Evolutionary conservation across 1,140 invertebrate genomes (phyloP).

Genomic region (Leucophenga varia): DNA sequence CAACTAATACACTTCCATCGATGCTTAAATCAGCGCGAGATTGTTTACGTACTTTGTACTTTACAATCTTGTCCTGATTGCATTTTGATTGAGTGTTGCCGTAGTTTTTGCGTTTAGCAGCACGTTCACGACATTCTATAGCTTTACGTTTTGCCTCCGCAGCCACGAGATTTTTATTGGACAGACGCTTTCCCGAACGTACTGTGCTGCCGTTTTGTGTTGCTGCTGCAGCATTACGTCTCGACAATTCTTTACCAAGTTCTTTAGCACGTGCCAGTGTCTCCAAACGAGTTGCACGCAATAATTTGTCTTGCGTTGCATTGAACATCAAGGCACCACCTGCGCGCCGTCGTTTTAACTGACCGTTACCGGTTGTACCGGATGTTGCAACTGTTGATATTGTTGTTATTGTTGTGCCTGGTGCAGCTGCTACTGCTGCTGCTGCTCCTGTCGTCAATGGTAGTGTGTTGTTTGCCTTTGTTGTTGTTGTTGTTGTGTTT

Average conservation of each 20-base stretch:
- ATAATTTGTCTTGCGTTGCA: slow-evolving; percentile 15
- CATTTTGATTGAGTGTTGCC: slow-evolving; percentile 39
- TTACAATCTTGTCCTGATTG: slow-evolving; percentile 30
- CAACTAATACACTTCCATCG: background rate
- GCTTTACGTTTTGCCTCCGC: slow-evolving; percentile 22
- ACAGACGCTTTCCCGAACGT: slow-evolving; percentile 20
- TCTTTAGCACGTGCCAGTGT: slow-evolving; percentile 28
- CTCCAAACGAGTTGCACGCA: too few species aligned
- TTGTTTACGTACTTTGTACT: slow-evolving; percentile 10
- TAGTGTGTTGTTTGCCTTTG: too few species aligned
- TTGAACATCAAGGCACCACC: slow-evolving; percentile 5
- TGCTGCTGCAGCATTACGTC: slow-evolving; percentile 28
- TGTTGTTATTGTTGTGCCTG: slow-evolving; percentile 24
- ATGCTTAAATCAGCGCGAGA: background rate
- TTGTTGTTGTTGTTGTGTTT: slow-evolving; percentile 45
- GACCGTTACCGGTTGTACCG: slow-evolving; percentile 8
- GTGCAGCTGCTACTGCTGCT: slow-evolving; percentile 24
- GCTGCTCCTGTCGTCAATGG: slow-evolving; percentile 10
- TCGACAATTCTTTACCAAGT: slow-evolving; percentile 38
- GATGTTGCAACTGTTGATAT: slow-evolving; percentile 8
- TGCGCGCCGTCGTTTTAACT: background rate
- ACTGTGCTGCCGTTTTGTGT: slow-evolving; percentile 18
- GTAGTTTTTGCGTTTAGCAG: slow-evolving; percentile 40
- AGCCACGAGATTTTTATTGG: slow-evolving; percentile 26
- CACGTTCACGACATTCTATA: slow-evolving; percentile 26